These are phyloP conservation scores for Blastomussa wellsi DNA, from an alignment of 92 coral and sea anemone genomes.

Conservation along the genomic window DNA sequence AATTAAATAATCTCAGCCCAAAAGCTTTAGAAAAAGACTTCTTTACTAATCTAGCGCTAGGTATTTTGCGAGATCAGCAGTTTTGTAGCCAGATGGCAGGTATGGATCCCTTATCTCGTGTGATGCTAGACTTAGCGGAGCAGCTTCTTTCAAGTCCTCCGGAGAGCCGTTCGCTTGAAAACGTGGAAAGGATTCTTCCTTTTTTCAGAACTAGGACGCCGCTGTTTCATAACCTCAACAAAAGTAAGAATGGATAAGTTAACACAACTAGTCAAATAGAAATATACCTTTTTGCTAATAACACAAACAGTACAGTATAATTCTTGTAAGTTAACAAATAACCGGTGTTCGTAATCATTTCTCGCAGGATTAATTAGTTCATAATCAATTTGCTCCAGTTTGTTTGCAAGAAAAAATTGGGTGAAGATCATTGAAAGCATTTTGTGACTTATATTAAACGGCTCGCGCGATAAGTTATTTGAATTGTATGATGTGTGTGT, in stretches of 20 bases:
- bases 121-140: conserved; percentile 56
- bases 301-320: too few relatives aligned
- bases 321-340: too few relatives aligned
- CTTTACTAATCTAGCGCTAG: neutral
- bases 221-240: conserved; percentile 58
- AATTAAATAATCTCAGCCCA: neutral
- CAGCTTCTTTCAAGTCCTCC: conserved; percentile 43
- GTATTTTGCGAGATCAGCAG: neutral
- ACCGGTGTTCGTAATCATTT: too few relatives aligned
- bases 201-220: conserved; percentile 66
- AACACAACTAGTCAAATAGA: too few relatives aligned
- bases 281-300: too few relatives aligned
- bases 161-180: conserved; percentile 41
- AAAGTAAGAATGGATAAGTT: conserved; percentile 25
- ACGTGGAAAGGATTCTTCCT: conserved; percentile 54
- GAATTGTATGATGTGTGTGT: too few relatives aligned
- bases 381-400: too few relatives aligned
- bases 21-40: neutral
- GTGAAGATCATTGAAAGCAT: too few relatives aligned
- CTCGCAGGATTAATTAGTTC: too few relatives aligned
- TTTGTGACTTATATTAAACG: too few relatives aligned
- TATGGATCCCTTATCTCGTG: conserved; percentile 6
- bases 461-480: too few relatives aligned
- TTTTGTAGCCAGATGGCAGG: neutral
- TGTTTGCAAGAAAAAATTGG: too few relatives aligned